A percentile compares a stretch with the other conserved stretches of the same genome.
phyloP scores from a whole-genome alignment of 2,888 invertebrate genomes.

The Lydus trimaculatus region DNA sequence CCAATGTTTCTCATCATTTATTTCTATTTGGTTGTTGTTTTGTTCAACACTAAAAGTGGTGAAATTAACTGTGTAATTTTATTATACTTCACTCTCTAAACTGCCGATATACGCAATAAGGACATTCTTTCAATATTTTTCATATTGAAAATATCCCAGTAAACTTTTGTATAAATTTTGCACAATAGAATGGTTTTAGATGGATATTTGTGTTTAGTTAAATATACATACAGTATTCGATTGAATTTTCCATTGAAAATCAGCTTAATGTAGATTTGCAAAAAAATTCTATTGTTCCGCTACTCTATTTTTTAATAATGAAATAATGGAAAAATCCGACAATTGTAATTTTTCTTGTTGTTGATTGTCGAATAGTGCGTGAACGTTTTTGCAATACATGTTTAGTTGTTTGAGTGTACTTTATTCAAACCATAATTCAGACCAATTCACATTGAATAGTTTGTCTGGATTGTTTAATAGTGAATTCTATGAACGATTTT shows the following conservation, averaged over 20 bases:
- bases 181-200: neutral
- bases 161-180: neutral
- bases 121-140: no score
- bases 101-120: neutral
- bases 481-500: neutral
- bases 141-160: no score
- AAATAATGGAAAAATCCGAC: neutral
- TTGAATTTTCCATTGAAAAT: neutral
- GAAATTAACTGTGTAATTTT: neutral
- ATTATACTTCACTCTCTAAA: neutral
- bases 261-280: neutral
- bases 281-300: neutral
- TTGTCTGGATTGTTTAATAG: neutral
- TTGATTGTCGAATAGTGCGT: neutral
- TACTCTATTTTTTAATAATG: no score
- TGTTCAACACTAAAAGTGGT: neutral
- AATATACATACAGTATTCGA: neutral
- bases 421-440: neutral
- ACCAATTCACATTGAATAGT: constrained; percentile 1
- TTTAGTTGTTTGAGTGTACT: neutral
- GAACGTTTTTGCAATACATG: neutral
- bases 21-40: neutral
- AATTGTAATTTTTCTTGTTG: neutral
- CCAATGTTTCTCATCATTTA: neutral
- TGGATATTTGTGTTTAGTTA: neutral